Evolutionary conservation across 92 coral and sea anemone species (phyloP), one percentile per base, ranked within the genome.

Genomic region (Porites rus): DNA sequence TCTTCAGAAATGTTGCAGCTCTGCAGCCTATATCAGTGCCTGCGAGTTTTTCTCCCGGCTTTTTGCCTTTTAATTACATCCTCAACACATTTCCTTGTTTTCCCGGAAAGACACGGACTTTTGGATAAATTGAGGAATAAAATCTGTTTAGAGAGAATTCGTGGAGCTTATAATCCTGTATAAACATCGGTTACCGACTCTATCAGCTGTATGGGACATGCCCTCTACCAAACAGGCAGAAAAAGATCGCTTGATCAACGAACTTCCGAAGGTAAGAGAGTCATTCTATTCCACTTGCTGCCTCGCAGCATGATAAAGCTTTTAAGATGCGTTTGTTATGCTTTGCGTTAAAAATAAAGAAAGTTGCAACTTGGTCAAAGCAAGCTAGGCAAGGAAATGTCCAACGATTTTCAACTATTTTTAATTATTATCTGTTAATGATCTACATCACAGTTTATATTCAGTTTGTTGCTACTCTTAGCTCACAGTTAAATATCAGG

Each of bases 211-310:
- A 56, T 4, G 17, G 60, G 4, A 31, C 85, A 81, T 81, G 67
- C 9, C 51, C 11, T 24, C 31, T 6, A 79, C 46, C 1, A 69
- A 56, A 56, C 61, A 18, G 58, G 85, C 68, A 18, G 85, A 69
- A 18, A 81, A 69, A 70, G 85, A 81, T 69, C 76, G 77, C 10
- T 24, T 81, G 13, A 81, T 81, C 56, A 81, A 69, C 46, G 77
- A 81, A n/a, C 85, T 81, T 54, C 85, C 85, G 6, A 81, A 81
- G 85, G 85, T 81, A 67, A 80, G 72, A 7, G 3, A 50, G 51
- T 46, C 7, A 24, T 1, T 4, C 4, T 0, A 56, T 56, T 10
- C 61, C 61, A 10, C 11, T 14, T 14, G 4, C 16, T 56, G 61
- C 61, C 16, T 0, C 46, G 46, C 46, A 38, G 46, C 46, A 38